phyloP scores from a whole-genome alignment of 2,797 vertebrate genomes.

The Carcharodon carcharias region DNA sequence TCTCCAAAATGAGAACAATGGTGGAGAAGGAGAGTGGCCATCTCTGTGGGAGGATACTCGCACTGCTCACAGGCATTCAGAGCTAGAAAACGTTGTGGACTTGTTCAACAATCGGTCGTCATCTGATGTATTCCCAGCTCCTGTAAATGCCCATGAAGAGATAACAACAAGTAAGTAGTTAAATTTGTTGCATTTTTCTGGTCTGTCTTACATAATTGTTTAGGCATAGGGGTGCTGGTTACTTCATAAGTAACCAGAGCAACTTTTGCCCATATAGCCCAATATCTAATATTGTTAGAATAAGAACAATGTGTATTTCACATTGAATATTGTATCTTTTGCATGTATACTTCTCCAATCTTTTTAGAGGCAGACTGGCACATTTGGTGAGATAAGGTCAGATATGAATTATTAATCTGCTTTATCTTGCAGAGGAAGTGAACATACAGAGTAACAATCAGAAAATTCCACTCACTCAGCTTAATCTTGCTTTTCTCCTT shows the following conservation, averaged over 20 bases:
- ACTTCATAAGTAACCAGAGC: neutral
- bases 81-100: neutral
- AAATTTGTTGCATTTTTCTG: neutral
- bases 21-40: conserved; percentile 39
- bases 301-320: neutral
- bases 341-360: neutral
- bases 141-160: conserved; percentile 37
- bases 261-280: neutral
- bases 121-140: conserved; percentile 34
- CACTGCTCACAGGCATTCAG: conserved; percentile 40
- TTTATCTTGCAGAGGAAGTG: neutral
- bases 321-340: neutral
- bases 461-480: neutral
- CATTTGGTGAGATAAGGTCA: neutral
- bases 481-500: neutral
- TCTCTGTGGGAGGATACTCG: conserved; percentile 50
- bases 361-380: neutral
- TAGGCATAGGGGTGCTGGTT: neutral
- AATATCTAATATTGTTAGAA: neutral
- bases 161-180: conserved; percentile 47
- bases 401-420: neutral
- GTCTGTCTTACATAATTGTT: neutral
- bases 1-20: conserved; percentile 62
- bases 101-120: conserved; percentile 40
- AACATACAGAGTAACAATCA: neutral